Percentiles rank a stretch among this genome's conserved stretches.
Evolutionary conservation across 2,113 vertebrate genomes (phyloP).

Genomic region (Agelaius phoeniceus): DNA sequence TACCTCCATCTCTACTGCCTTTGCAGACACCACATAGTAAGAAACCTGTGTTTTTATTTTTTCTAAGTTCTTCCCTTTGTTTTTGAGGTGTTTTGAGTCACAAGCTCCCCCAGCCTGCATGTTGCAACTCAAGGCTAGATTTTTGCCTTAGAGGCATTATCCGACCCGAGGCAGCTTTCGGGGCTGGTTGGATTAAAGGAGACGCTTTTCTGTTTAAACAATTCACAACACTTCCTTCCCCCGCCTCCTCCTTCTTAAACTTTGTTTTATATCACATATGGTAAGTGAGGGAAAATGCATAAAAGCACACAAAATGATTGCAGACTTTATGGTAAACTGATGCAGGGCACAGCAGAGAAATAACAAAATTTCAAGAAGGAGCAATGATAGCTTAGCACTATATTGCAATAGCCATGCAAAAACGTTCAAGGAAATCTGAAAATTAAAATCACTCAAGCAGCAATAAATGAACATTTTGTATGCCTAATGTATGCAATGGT

Average conservation of each 20-base stretch:
- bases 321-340: not conserved
- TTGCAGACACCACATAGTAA: not conserved
- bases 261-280: not conserved
- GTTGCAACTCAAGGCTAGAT: not conserved
- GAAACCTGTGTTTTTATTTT: not conserved
- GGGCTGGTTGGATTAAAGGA: not conserved
- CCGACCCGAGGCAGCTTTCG: not conserved
- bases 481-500: conserved; percentile 54
- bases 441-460: conserved; percentile 56
- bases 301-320: not conserved
- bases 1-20: not conserved
- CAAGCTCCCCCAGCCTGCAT: not conserved
- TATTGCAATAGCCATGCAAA: not conserved
- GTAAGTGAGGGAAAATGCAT: not conserved
- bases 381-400: not conserved
- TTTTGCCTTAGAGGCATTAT: conserved; percentile 24
- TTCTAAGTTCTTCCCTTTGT: not conserved
- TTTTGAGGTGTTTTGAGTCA: not conserved
- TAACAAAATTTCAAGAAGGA: not conserved
- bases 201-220: not conserved
- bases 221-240: not conserved
- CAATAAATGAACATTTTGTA: conserved; percentile 59
- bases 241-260: not conserved
- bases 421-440: not conserved
- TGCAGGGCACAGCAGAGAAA: not conserved